Conservation (phyloP, 2,888 invertebrate species). For the Seira musarum region DNA sequence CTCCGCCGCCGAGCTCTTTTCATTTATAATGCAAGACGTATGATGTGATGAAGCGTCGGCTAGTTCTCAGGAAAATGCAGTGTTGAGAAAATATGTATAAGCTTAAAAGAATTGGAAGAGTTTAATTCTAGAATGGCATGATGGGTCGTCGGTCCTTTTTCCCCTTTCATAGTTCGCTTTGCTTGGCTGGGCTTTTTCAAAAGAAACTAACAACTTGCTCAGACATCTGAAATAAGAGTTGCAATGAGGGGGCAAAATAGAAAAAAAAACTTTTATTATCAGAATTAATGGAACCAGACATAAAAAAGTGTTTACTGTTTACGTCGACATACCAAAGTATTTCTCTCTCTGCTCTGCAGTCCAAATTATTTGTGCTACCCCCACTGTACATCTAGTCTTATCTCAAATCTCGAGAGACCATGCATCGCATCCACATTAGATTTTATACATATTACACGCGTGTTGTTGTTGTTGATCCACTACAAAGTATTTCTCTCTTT, state of each 20-base stretch:
- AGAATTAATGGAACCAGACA: slow-evolving; percentile 6
- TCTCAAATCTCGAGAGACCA: slow-evolving; percentile 2
- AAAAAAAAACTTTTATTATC: not conserved
- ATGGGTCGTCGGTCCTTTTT: not conserved
- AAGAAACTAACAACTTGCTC: too few species aligned
- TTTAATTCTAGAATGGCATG: not conserved
- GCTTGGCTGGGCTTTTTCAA: too few species aligned
- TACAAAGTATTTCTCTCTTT: not conserved
- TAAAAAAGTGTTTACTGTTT: slow-evolving; percentile 9
- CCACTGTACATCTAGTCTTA: too few species aligned
- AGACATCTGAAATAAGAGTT: too few species aligned
- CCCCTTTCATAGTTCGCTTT: too few species aligned
- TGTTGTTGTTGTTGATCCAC: not conserved
- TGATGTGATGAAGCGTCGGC: not conserved
- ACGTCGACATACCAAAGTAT: not conserved
- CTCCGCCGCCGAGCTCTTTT: not conserved
- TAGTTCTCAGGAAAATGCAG: too few species aligned
- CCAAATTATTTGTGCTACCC: not conserved
- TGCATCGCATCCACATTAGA: not conserved
- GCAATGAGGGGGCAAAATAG: too few species aligned
- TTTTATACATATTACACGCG: not conserved
- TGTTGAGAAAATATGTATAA: too few species aligned
- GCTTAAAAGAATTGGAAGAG: not conserved
- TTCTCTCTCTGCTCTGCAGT: not conserved
- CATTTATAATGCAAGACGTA: not conserved